These are phyloP conservation scores for Diloba caeruleocephala DNA, from an alignment of 2,888 invertebrate genomes.

Conservation along the genomic window DNA sequence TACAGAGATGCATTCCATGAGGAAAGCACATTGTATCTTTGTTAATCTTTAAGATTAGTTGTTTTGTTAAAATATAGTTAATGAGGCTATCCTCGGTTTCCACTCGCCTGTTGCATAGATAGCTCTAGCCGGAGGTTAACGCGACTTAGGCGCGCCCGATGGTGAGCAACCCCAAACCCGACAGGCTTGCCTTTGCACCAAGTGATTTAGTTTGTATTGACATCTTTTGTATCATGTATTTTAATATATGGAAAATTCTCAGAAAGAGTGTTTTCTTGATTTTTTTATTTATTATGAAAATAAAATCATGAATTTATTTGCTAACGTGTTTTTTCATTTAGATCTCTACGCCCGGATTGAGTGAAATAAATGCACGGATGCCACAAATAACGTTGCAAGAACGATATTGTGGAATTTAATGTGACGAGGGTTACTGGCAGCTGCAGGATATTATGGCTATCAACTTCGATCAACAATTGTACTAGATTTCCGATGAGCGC, in stretches of 20 bases:
- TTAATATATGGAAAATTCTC: constrained; percentile 87
- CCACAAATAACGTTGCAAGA: too few relatives aligned
- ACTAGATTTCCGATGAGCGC: too few relatives aligned
- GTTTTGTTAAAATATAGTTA: constrained; percentile 80
- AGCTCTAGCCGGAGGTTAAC: constrained; percentile 67
- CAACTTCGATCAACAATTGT: too few relatives aligned
- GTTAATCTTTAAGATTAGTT: constrained; percentile 78
- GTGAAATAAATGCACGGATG: too few relatives aligned
- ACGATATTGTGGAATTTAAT: too few relatives aligned
- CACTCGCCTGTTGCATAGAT: constrained; percentile 81
- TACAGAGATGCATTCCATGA: constrained; percentile 82
- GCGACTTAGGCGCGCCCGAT: constrained; percentile 47
- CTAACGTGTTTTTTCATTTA: constrained; percentile 75
- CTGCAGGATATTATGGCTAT: too few relatives aligned
- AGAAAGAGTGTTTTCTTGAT: constrained; percentile 85
- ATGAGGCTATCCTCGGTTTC: constrained; percentile 87
- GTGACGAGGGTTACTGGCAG: too few relatives aligned
- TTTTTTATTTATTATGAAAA: constrained; percentile 88
- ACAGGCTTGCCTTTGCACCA: constrained; percentile 89
- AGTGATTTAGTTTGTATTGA: constrained; percentile 89
- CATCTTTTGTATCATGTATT: constrained; percentile 89
- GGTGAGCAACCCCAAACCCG: constrained; percentile 76
- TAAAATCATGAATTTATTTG: constrained; percentile 89
- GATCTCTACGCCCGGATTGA: constrained; percentile 4
- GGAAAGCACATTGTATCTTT: constrained; percentile 81